These are phyloP conservation scores for Proteles cristata DNA, from an alignment of 2,113 vertebrate genomes.

Conservation along the genomic window DNA sequence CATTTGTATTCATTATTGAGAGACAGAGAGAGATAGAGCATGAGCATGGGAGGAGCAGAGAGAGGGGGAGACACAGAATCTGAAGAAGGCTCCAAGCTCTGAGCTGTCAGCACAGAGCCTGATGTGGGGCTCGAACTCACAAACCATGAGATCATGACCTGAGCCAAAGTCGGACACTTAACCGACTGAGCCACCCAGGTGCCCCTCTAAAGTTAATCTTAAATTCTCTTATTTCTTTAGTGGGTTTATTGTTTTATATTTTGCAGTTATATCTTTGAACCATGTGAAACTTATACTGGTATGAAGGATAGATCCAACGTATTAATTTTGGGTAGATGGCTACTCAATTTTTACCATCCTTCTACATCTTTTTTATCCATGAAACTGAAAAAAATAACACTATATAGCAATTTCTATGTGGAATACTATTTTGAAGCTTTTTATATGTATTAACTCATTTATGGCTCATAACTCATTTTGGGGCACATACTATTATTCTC, in stretches of 20 bases:
- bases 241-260: background rate
- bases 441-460: background rate
- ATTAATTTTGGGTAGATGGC: background rate
- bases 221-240: background rate
- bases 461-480: background rate
- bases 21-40: too few relatives aligned
- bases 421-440: background rate
- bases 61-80: too few relatives aligned
- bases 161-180: too few relatives aligned
- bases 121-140: too few relatives aligned
- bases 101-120: too few relatives aligned
- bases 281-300: background rate
- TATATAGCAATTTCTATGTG: background rate
- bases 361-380: background rate
- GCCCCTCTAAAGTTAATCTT: background rate
- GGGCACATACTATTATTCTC: background rate
- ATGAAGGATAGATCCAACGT: background rate
- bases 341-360: background rate
- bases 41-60: too few relatives aligned
- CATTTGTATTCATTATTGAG: too few relatives aligned
- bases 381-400: background rate
- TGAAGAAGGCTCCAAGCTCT: too few relatives aligned
- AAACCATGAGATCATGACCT: too few relatives aligned
- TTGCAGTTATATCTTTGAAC: background rate
- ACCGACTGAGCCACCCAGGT: too few relatives aligned